Percentiles rank a stretch among this genome's conserved stretches.
Conservation (phyloP, 1,140 invertebrate species). For the Tyrophagus putrescentiae region DNA sequence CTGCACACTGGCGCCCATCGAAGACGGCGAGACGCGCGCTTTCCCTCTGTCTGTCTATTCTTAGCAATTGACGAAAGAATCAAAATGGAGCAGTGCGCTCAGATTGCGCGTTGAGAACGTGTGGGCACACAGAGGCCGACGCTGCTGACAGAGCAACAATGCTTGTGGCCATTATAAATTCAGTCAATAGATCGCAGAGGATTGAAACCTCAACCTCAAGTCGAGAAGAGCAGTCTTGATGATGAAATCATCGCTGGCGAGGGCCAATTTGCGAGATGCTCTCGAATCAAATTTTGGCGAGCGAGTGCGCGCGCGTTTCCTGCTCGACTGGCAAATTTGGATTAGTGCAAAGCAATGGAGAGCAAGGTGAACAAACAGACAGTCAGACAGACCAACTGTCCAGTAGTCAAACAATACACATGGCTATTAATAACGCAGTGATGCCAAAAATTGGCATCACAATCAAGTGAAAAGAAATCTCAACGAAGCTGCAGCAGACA, state of each 20-base stretch:
- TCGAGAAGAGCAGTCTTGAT: no score
- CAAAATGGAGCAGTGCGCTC: slow-evolving; percentile 1
- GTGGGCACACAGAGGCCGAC: slow-evolving; percentile 8
- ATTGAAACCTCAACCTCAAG: not conserved
- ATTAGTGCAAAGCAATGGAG: not conserved
- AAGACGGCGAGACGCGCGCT: not conserved
- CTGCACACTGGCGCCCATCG: slow-evolving; percentile 1
- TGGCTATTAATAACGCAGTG: no score
- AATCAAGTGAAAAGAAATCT: no score
- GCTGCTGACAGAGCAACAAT: no score
- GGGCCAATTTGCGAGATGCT: not conserved
- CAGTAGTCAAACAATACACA: no score
- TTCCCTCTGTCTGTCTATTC: no score
- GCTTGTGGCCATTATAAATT: slow-evolving; percentile 10
- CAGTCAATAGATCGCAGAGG: not conserved
- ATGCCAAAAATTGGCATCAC: no score
- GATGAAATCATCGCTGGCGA: not conserved
- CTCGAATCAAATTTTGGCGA: no score
- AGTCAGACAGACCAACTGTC: not conserved
- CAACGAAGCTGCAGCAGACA: no score
- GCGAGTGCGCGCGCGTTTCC: not conserved
- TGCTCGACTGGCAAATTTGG: not conserved
- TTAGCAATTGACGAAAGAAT: not conserved
- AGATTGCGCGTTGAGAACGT: no score
- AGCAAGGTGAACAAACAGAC: slow-evolving; percentile 1